These are phyloP conservation scores for Spodoptera frugiperda DNA, from an alignment of 1,140 invertebrate species.

Conservation along the genomic window DNA sequence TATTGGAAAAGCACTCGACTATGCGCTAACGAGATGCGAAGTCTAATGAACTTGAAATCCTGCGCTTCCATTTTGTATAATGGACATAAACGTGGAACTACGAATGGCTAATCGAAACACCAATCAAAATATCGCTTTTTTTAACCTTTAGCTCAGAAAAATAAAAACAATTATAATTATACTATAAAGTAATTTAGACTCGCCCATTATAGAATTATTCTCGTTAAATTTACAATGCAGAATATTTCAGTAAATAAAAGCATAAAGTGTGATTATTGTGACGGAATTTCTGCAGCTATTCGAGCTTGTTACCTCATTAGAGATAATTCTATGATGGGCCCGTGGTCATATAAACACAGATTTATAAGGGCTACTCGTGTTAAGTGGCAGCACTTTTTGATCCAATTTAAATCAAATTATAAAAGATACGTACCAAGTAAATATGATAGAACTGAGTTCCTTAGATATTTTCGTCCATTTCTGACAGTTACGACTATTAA, in stretches of 20 bases:
- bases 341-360: slow-evolving; percentile 1
- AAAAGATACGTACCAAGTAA: no score
- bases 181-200: slow-evolving; percentile 28
- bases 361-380: background rate
- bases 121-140: slow-evolving; percentile 4
- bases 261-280: slow-evolving; percentile 22
- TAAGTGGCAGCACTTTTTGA: no score
- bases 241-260: slow-evolving; percentile 26
- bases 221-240: slow-evolving; percentile 31
- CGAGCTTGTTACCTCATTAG: slow-evolving; percentile 10
- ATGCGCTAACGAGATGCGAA: slow-evolving; percentile 80
- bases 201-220: slow-evolving; percentile 14
- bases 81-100: slow-evolving; percentile 70
- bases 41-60: slow-evolving; percentile 84
- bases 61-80: slow-evolving; percentile 81
- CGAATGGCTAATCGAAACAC: slow-evolving; percentile 52
- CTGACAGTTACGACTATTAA: no score
- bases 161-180: slow-evolving; percentile 3
- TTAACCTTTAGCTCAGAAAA: background rate
- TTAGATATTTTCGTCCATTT: no score
- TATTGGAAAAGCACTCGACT: slow-evolving; percentile 82
- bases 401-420: no score
- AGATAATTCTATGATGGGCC: slow-evolving; percentile 22
- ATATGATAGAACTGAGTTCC: no score
- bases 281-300: slow-evolving; percentile 12